A percentile compares a stretch with the other conserved stretches of the same genome.
Evolutionary conservation across 2,113 vertebrate species (phyloP).

Genomic region (Entelurus aequoreus): DNA sequence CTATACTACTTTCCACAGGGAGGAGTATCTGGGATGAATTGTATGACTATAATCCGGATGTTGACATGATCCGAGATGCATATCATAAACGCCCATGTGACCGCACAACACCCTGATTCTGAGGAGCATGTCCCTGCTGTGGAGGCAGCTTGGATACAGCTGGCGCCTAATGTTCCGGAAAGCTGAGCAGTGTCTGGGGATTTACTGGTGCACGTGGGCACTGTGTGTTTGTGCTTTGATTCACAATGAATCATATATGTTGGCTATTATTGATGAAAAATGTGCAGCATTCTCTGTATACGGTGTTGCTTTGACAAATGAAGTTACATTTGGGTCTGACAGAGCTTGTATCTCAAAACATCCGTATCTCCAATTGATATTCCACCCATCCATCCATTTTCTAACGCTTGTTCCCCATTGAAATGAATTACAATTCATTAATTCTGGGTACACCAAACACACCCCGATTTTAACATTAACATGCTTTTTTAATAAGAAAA

Average conservation of each 20-base stretch:
- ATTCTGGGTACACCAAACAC: too few species aligned
- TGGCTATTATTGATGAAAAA: not conserved
- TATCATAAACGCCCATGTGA: slow-evolving; percentile 42
- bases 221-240: slow-evolving; percentile 4
- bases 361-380: too few species aligned
- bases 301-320: not conserved
- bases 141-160: slow-evolving; percentile 11
- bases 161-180: slow-evolving; percentile 10
- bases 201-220: not conserved
- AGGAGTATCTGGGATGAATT: slow-evolving; percentile 68
- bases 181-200: slow-evolving; percentile 19
- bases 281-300: not conserved
- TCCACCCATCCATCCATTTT: too few species aligned
- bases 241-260: not conserved
- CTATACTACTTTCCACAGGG: slow-evolving; percentile 6
- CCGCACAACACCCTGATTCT: slow-evolving; percentile 35
- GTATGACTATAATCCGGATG: slow-evolving; percentile 53
- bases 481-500: too few species aligned
- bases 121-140: slow-evolving; percentile 12
- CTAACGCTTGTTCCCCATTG: too few species aligned
- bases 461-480: too few species aligned
- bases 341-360: too few species aligned
- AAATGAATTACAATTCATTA: too few species aligned
- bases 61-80: slow-evolving; percentile 45
- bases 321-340: slow-evolving; percentile 2